Base-by-base conservation (phyloP, 2,113 vertebrate genomes). In the Nannobrachium achirus region DNA sequence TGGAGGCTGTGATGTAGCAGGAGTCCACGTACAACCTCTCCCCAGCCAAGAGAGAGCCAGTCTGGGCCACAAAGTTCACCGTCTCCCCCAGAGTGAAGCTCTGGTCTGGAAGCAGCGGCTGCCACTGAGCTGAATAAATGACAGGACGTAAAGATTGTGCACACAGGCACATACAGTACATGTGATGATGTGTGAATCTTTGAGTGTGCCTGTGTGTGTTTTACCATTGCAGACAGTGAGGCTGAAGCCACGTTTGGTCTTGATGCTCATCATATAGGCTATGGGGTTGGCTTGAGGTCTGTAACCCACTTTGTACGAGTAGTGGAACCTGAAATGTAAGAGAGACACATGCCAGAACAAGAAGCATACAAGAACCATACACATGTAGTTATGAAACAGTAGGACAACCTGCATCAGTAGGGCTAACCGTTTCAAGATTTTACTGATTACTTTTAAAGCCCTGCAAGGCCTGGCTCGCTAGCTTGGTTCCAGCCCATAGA, bases 281-380 rank as follows among this genome's bases (percentile, higher is more conserved):
- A 8, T 52, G 0, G 64, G 76, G 14, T 76, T 68, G 10, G 70
- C 16, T 25, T 80, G 69, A 10, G 90, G 86, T 48, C 63, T 62
- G 48, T 75, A 92, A 15, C 91, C 90, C n/a, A 92, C 79, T 66
- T 90, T 66, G 49, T 92, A 92, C 0, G 89, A 84, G 63, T 92
- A 90, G 79, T 90, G 79, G 79, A 91, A 92, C 65, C 89, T 91
- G 56, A 8, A 59, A 48, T 33, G 25, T 5, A 33, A 33, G 25
- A 33, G 25, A 33, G 25, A 33, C 25, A 33, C 25, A 33, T 33
- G 61, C 59, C 38, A 56, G 10, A 50, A 48, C 15, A 50, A 53
- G 4, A 1, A 10, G n/a, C 42, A 44, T 56, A 19, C 8, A 20
- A 3, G 2, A 52, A 9, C 6, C 16, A 18, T 52, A 11, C 50